These are phyloP conservation scores for Spongilla lacustris DNA, from an alignment of 37 sponge, comb jelly and placozoan genomes.

Conservation along the genomic window DNA sequence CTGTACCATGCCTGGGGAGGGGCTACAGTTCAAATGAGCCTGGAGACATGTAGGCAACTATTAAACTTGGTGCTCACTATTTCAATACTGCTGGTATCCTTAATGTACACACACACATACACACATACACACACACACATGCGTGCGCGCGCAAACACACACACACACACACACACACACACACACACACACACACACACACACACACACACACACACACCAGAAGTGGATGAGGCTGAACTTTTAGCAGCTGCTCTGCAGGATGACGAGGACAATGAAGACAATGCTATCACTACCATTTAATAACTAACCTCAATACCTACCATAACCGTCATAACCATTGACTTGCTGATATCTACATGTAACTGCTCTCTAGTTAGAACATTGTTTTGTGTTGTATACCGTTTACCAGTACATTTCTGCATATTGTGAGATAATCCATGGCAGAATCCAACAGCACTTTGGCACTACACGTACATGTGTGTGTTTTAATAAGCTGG, in stretches of 20 bases:
- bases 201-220: background rate
- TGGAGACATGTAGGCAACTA: no score
- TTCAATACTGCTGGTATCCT: no score
- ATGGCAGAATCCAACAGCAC: no score
- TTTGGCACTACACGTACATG: no score
- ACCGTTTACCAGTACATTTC: background rate
- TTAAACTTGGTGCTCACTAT: no score
- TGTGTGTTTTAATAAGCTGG: no score
- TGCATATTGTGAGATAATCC: no score
- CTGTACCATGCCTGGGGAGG: no score
- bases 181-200: background rate
- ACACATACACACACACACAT: background rate
- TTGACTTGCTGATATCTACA: background rate
- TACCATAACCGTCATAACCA: background rate
- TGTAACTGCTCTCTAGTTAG: background rate
- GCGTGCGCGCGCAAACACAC: background rate
- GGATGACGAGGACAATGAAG: slow-evolving; percentile 69
- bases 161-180: background rate
- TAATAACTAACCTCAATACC: slow-evolving; percentile 10
- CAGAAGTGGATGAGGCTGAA: slow-evolving; percentile 55
- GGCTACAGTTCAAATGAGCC: no score
- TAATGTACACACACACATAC: no score
- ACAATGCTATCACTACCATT: slow-evolving; percentile 66
- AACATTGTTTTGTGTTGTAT: no score
- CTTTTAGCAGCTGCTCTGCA: slow-evolving; percentile 62